Percentiles rank a stretch among this genome's conserved stretches.
Evolutionary conservation across 2,888 invertebrate genomes (phyloP).

Genomic region (Mantis religiosa): DNA sequence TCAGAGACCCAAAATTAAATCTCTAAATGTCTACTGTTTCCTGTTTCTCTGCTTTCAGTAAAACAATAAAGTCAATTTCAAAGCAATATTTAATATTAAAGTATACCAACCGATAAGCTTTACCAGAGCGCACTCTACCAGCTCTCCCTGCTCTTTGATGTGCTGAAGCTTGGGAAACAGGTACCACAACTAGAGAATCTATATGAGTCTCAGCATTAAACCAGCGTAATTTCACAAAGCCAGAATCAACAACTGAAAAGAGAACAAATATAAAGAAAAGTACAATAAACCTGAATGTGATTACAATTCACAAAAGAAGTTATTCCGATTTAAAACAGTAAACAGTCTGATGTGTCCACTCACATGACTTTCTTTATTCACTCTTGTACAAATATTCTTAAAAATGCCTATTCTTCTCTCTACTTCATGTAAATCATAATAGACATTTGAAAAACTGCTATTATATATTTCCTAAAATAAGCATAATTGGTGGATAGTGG

Average conservation of each 20-base stretch:
- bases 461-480: too few relatives aligned
- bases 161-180: constrained; percentile 84
- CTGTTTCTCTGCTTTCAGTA: neutral
- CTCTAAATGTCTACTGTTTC: neutral
- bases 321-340: too few relatives aligned
- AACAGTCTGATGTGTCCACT: too few relatives aligned
- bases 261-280: neutral
- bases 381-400: too few relatives aligned
- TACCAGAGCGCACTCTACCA: constrained; percentile 78
- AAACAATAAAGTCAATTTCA: neutral
- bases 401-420: too few relatives aligned
- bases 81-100: neutral
- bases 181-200: constrained; percentile 76
- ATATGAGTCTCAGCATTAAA: constrained; percentile 80
- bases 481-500: too few relatives aligned
- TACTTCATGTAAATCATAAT: too few relatives aligned
- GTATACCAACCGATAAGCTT: constrained; percentile 65
- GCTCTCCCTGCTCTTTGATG: constrained; percentile 89
- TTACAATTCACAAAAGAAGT: too few relatives aligned
- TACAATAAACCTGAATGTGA: too few relatives aligned
- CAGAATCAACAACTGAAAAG: constrained; percentile 81
- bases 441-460: too few relatives aligned
- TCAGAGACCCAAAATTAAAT: too few relatives aligned
- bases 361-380: too few relatives aligned
- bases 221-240: constrained; percentile 91